Percentiles rank a stretch among this genome's conserved stretches.
These are phyloP conservation scores for Pseudomyrmex sp. DNA, from an alignment of 1,140 invertebrate species.

Conservation along the genomic window DNA sequence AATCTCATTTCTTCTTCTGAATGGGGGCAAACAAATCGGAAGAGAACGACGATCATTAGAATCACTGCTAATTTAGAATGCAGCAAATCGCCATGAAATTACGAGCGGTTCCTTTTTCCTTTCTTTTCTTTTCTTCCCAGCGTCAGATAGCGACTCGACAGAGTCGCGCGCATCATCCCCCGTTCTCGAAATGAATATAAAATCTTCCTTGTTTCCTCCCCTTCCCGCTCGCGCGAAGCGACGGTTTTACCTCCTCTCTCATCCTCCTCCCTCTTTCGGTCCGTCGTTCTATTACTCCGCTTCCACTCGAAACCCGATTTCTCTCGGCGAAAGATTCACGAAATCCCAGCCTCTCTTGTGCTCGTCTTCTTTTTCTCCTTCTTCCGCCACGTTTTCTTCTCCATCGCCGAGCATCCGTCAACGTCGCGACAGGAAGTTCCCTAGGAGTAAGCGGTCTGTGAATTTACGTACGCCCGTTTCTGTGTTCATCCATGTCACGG, in stretches of 20 bases:
- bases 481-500: conserved; percentile 49
- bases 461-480: conserved; percentile 51
- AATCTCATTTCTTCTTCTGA: conserved; percentile 36
- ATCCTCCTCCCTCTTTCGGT: conserved; percentile 24
- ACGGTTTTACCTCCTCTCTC: conserved; percentile 39
- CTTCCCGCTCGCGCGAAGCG: conserved; percentile 25
- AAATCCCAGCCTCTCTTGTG: conserved; percentile 53
- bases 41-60: conserved; percentile 33
- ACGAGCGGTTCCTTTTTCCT: conserved; percentile 52
- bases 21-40: conserved; percentile 44
- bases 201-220: conserved; percentile 36
- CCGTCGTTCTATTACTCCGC: conserved; percentile 61
- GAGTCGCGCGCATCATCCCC: conserved; percentile 18
- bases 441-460: conserved; percentile 47
- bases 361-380: conserved; percentile 49
- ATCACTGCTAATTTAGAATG: conserved; percentile 24
- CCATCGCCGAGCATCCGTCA: conserved; percentile 60
- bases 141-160: conserved; percentile 17
- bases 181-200: conserved; percentile 34
- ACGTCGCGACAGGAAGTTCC: conserved; percentile 50
- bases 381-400: conserved; percentile 40
- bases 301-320: conserved; percentile 60
- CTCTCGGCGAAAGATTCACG: conserved; percentile 53
- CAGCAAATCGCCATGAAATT: conserved; percentile 73
- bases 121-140: neutral